Conservation (phyloP, 2,113 vertebrate species). For the Rhombomys opimus region DNA sequence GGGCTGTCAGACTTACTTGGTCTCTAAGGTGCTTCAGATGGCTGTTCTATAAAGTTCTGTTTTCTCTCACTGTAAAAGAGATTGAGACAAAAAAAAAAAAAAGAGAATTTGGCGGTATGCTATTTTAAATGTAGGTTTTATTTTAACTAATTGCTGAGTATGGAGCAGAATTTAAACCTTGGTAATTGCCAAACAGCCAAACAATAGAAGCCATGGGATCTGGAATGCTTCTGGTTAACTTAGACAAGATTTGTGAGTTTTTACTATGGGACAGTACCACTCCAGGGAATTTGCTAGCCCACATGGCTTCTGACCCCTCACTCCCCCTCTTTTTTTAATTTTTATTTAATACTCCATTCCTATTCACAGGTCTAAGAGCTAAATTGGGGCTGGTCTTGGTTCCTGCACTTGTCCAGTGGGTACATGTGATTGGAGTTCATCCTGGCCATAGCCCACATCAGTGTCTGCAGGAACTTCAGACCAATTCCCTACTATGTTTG, state of each 20-base stretch:
- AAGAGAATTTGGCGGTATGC: neutral
- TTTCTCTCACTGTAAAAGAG: neutral
- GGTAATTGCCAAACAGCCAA: neutral
- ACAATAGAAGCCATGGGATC: neutral
- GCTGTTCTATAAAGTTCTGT: neutral
- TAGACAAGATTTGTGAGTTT: neutral
- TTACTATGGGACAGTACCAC: neutral
- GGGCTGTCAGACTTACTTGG: neutral
- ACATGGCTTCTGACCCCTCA: too few species aligned
- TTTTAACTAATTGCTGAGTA: neutral
- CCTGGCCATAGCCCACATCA: too few species aligned
- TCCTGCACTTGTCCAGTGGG: neutral
- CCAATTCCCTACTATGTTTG: neutral
- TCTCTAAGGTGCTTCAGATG: neutral
- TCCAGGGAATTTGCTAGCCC: neutral
- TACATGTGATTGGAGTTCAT: neutral
- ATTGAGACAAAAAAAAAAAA: neutral
- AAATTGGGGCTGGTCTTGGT: accelerated
- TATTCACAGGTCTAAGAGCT: neutral
- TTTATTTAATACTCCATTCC: neutral
- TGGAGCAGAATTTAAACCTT: neutral
- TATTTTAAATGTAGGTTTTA: neutral
- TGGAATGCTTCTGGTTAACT: accelerated
- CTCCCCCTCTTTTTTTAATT: too few species aligned
- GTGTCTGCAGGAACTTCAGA: neutral